A percentile compares a stretch with the other conserved stretches of the same genome.
Evolutionary conservation across 2,113 vertebrate genomes (phyloP).

Genomic region (Neodon shergylaensis): DNA sequence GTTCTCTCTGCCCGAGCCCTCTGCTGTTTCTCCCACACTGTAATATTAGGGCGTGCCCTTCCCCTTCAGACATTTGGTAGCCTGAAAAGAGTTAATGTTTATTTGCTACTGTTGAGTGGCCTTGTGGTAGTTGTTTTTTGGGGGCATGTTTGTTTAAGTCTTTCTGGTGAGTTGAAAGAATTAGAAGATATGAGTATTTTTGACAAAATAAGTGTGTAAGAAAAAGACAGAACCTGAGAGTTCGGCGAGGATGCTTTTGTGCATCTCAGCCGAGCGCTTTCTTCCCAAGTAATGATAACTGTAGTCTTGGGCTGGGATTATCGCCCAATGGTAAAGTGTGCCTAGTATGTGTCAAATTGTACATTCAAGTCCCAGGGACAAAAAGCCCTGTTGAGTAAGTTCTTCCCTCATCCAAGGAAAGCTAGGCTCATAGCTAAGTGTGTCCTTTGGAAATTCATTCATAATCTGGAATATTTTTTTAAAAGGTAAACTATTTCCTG

Average conservation of each 20-base stretch:
- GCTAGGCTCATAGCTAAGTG: background rate
- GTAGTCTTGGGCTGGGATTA: background rate
- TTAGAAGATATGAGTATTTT: background rate
- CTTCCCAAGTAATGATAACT: background rate
- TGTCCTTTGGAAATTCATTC: background rate
- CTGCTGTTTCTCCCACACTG: background rate
- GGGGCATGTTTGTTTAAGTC: background rate
- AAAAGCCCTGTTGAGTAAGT: background rate
- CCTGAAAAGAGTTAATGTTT: background rate
- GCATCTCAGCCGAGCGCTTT: background rate
- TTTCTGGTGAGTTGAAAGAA: slow-evolving; percentile 1
- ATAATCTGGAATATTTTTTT: background rate
- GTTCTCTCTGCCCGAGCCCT: background rate
- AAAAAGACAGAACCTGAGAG: background rate
- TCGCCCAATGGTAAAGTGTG: too few species aligned
- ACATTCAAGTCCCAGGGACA: background rate
- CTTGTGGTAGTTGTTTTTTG: background rate
- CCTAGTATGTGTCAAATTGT: background rate
- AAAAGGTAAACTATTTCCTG: background rate
- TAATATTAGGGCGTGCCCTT: background rate
- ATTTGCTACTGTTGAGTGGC: background rate
- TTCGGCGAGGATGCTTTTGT: background rate
- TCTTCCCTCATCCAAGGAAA: background rate
- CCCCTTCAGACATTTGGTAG: background rate
- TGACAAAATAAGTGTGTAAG: background rate